phyloP scores from a whole-genome alignment of 2,888 invertebrate species.

The Hemithea aestivaria region DNA sequence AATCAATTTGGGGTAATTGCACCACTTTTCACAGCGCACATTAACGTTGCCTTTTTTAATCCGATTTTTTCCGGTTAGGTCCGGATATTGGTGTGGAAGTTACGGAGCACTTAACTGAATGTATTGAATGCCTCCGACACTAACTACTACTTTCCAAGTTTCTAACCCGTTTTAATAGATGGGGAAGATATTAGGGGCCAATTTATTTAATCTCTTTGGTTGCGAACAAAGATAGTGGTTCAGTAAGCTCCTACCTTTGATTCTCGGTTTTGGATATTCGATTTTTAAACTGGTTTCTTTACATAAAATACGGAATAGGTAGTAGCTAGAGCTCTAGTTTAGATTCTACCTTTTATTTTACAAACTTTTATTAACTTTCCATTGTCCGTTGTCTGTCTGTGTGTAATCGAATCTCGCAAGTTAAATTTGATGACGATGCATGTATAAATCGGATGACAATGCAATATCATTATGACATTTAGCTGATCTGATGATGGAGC shows the following conservation, averaged over 20 bases:
- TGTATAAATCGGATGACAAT: too few relatives aligned
- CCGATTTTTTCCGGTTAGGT: conserved; percentile 58
- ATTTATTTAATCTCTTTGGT: conserved; percentile 36
- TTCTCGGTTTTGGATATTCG: too few relatives aligned
- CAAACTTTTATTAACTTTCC: too few relatives aligned
- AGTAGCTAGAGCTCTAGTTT: too few relatives aligned
- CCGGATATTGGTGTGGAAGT: conserved; percentile 67
- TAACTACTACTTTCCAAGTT: conserved; percentile 63
- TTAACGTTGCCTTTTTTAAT: conserved; percentile 70
- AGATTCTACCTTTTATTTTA: too few relatives aligned
- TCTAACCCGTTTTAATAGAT: conserved; percentile 65
- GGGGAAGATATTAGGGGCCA: conserved; percentile 45
- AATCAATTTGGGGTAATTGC: conserved; percentile 65
- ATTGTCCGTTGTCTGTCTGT: too few relatives aligned
- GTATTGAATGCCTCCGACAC: conserved; percentile 62
- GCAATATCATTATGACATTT: too few relatives aligned
- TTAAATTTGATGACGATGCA: too few relatives aligned
- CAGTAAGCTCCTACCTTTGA: background rate
- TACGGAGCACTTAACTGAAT: conserved; percentile 65
- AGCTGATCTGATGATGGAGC: too few relatives aligned
- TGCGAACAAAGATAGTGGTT: conserved; percentile 15
- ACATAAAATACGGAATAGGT: too few relatives aligned
- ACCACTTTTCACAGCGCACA: conserved; percentile 66
- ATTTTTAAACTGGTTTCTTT: too few relatives aligned
- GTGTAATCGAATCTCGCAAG: too few relatives aligned